Percentiles rank a stretch among this genome's conserved stretches.
Evolutionary conservation across 2,888 invertebrate species (phyloP).

Genomic region (Lasioglossum figueresi): DNA sequence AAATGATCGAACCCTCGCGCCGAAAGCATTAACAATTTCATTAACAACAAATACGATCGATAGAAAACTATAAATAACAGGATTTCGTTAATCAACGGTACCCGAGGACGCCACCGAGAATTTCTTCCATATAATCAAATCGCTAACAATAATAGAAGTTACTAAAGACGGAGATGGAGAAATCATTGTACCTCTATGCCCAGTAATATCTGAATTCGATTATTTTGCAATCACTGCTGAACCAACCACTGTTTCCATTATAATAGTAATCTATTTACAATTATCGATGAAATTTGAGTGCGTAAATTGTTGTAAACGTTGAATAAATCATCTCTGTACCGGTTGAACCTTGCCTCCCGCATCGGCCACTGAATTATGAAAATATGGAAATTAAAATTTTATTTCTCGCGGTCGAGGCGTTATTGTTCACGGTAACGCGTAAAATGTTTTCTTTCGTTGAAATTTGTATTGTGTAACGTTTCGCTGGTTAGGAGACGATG

Average conservation of each 20-base stretch:
- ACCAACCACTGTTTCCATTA: not conserved
- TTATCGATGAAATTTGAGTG: not conserved
- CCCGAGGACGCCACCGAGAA: no score
- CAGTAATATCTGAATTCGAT: not conserved
- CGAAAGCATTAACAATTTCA: no score
- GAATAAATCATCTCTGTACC: not conserved
- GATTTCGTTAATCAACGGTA: no score
- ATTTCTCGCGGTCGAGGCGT: not conserved
- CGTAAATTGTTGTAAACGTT: not conserved
- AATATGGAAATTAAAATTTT: conserved; percentile 6
- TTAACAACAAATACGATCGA: no score
- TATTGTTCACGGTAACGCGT: not conserved
- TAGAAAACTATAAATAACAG: no score
- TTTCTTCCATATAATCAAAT: no score
- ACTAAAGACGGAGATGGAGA: not conserved
- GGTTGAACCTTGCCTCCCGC: not conserved
- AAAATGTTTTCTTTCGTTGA: conserved; percentile 4
- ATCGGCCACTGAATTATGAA: not conserved
- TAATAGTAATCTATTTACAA: not conserved
- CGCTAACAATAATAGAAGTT: no score
- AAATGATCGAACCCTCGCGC: no score
- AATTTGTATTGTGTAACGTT: not conserved
- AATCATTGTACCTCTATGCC: not conserved
- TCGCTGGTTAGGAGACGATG: not conserved
- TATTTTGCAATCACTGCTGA: not conserved